phyloP scores from a whole-genome alignment of 2,113 vertebrate species.

The Eulacestoma nigropectus region DNA sequence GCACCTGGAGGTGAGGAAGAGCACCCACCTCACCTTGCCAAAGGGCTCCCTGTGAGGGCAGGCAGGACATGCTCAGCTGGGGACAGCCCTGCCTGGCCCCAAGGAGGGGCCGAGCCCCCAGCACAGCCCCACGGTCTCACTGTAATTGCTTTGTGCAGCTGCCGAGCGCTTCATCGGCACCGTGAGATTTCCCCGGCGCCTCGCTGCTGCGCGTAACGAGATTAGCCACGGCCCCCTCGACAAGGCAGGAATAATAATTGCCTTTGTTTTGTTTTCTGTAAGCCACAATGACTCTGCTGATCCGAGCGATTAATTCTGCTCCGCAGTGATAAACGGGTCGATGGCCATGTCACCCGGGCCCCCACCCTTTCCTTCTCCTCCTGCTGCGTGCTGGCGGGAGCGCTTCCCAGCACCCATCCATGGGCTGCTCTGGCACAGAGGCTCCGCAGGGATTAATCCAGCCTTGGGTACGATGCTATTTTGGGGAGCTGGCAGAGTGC shows the following conservation, averaged over 20 bases:
- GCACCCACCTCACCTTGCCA: not conserved
- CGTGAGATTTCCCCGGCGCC: not conserved
- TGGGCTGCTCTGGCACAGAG: not conserved
- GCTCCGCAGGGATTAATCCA: not conserved
- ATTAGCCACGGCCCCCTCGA: slow-evolving; percentile 10
- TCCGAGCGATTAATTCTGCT: not conserved
- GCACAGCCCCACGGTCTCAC: not conserved
- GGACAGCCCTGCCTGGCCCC: not conserved
- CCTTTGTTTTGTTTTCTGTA: slow-evolving; percentile 36
- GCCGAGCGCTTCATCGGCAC: not conserved
- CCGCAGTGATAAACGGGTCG: not conserved
- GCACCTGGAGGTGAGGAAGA: not conserved
- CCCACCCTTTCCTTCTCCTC: not conserved
- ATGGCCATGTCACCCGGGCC: not conserved
- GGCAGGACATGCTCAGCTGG: not conserved
- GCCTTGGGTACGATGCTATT: not conserved
- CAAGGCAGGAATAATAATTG: not conserved
- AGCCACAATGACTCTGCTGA: slow-evolving; percentile 9
- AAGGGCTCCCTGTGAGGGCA: not conserved
- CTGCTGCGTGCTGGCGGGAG: accelerated
- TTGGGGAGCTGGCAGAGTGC: not conserved
- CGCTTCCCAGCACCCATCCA: not conserved
- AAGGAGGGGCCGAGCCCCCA: not conserved
- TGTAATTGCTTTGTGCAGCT: not conserved
- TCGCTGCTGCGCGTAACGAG: not conserved